Evolutionary conservation across 2,113 vertebrate genomes (phyloP), one percentile per base, ranked within the genome.

Genomic region (Pogonocichla stellata): DNA sequence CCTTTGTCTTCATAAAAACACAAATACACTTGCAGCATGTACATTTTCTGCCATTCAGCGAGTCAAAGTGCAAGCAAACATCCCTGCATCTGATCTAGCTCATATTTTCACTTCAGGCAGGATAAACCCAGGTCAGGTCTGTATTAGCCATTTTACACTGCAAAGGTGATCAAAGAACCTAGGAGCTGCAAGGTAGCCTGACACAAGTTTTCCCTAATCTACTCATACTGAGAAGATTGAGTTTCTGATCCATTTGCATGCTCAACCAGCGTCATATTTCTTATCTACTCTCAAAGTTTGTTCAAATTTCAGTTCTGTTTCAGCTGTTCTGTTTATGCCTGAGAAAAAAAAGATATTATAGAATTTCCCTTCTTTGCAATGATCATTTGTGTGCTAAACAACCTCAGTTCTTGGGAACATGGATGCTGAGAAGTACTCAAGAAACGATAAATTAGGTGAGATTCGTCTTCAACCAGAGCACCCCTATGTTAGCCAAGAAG

Each of bases 1-100:
- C 93, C 73, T 88, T 45, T 43, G 19, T 74, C 56, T 58, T 71
- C 24, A 34, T 34, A 74, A 67, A 96, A 96, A 93, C n/a, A 96
- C 31, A 95, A 95, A 88, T 72, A 61, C 12, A 19, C 12, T 45
- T 66, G 20, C 62, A 97, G 81, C 78, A 94, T 13, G 36, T 72
- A 56, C 71, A 79, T 86, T 94, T 90, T 40, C 33, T 24, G 23
- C 25, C 14, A 56, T 28, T 47, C 75, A 60, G 66, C 38, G 50
- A 85, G 51, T 85, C 72, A 70, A 78, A 77, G 45, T 54, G 28
- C 54, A 47, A 78, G 60, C 34, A 95, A 90, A 60, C 45, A 77
- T 53, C 36, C 51, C 60, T 50, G 19, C 31, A 36, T 62, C 51
- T 58, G 18, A 67, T 50, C 56, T 50, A 47, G 69, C 42, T 79